phyloP scores from a whole-genome alignment of 2,113 vertebrate genomes.

The Pristiophorus japonicus region DNA sequence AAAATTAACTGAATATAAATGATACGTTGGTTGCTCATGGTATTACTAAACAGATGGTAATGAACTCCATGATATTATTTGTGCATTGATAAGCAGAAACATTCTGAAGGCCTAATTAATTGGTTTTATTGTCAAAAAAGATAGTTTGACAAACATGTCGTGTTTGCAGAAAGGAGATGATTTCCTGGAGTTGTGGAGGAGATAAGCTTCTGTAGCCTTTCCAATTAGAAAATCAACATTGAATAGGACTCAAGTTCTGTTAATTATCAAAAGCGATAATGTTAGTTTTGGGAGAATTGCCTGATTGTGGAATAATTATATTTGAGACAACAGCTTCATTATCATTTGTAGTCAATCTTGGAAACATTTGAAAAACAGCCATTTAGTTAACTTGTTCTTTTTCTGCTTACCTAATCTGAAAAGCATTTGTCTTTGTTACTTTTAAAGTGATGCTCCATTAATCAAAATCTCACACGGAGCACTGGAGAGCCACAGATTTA shows the following conservation, averaged over 20 bases:
- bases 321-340: conserved; percentile 35
- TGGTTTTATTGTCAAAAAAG: not conserved
- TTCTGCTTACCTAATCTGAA: conserved; percentile 18
- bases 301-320: conserved; percentile 28
- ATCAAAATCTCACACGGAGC: not conserved
- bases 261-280: not conserved
- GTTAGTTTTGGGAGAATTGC: not conserved
- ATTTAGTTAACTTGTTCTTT: conserved; percentile 16
- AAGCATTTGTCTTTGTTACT: conserved; percentile 20
- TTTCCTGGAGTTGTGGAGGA: not conserved
- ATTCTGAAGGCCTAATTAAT: not conserved
- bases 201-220: not conserved
- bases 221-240: not conserved
- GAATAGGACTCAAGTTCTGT: not conserved
- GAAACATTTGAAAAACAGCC: conserved; percentile 13
- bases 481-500: not conserved
- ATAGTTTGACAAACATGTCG: not conserved
- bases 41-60: conserved; percentile 20
- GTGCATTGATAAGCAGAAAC: not conserved
- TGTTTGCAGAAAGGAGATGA: not conserved
- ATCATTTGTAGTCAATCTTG: not conserved
- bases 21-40: not conserved
- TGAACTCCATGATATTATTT: conserved; percentile 9
- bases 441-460: conserved; percentile 3
- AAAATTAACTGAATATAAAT: conserved; percentile 15